Base-by-base conservation (phyloP, 2,113 vertebrate genomes). In the Platichthys stellatus region DNA sequence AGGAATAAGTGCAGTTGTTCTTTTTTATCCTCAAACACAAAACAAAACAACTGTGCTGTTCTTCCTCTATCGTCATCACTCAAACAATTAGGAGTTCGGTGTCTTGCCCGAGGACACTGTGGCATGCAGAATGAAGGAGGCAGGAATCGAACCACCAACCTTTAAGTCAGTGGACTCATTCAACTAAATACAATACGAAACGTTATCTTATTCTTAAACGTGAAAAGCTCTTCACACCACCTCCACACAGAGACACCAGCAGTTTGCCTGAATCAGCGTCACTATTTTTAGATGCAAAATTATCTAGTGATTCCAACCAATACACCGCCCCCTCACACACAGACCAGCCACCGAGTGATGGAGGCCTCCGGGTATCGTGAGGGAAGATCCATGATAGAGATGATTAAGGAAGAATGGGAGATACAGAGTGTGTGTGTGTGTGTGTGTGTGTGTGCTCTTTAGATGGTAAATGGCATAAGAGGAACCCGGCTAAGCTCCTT, bases 391-490 rank as follows among this genome's bases (percentile, higher is more conserved):
- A 63, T 77, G 79, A 85, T 65, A 88, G 61, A 38, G 69, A 75
- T 77, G 82, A 88, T 87, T 78, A 60, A 21, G 70, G 21, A 72
- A 74, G 68, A 82, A 82, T 84, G 65, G 68, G 38, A 67, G 70
- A 67, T 76, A 38, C 63, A 10, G 15, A 2, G 49, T 0, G 63
- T 51, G 51, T 74, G 26, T 45, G 49, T 14, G 28, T n/a, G 58
- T 72, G 72, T 66, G 58, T 12, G n/a, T 58, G 31, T 51, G 49
- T 17, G 38, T 13, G 21, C 20, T 60, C 62, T 47, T 64, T 23
- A 63, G 69, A 68, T 68, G 20, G 72, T 26, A 60, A 71, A 73
- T 38, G 49, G 62, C 17, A 38, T 57, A 60, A 69, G 61, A 74
- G 47, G 63, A 90, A 74, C 70, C 70, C 53, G 38, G 17, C 81